Base-by-base conservation (phyloP, 2,797 vertebrate species). In the Galagoides demidoff region DNA sequence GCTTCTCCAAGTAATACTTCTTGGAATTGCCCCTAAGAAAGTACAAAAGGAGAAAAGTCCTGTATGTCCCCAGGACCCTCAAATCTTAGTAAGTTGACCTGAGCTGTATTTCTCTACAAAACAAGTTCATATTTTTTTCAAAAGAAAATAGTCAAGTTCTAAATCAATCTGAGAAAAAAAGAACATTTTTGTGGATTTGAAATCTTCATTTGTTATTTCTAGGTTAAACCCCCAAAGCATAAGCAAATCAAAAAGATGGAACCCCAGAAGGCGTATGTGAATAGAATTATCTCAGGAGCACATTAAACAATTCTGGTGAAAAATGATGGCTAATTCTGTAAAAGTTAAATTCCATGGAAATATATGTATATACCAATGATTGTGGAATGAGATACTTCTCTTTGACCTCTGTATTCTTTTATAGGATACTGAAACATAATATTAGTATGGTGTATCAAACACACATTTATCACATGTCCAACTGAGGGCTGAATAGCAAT, bases 1-100 rank as follows among this genome's bases (percentile, higher is more conserved):
- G 5, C 73, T 19, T 95, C 83, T 90, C 19, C n/a, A n/a, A 92
- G 78, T 64, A 61, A 64, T n/a, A 34, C 85, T 96, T 95, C 63
- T 91, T 91, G 29, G 87, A 95, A 92, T 12, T 68, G 59, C 16
- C 31, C 49, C 0, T 1, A 17, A 85, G 90, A 88, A 77, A 25
- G 68, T 57, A 89, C 70, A 94, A 93, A 95, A 71, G 84, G 85
- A 73, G 25, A 93, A 19, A 94, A 85, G 20, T 19, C 59, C 12
- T 81, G 0, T 25, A 6, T 34, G 23, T 27, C 2, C 34, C 7
- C 68, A 52, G 59, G 43, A n/a, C 2, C 12, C 20, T 86, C 94
- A n/a, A 68, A 84, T 88, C 37, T 81, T 55, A 17, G 17, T 5
- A 17, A 63, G 39, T 7, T 78, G 2, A 91, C 59, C 81, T 79